Evolutionary conservation across 2,797 vertebrate species (phyloP).

Genomic region (Centroberyx gerrardi): DNA sequence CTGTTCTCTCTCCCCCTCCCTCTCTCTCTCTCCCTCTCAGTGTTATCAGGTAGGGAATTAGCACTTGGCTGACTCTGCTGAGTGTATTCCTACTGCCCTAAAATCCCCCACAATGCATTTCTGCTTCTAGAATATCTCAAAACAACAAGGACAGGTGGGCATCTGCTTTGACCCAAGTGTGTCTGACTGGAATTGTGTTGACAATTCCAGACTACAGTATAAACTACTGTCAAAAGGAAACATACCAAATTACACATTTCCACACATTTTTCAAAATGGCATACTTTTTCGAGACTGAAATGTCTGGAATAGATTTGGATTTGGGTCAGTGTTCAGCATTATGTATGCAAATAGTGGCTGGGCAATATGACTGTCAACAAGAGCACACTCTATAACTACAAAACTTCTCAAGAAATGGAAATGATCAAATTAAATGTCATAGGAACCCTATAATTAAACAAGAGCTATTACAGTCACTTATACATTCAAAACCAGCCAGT

Average conservation of each 20-base stretch:
- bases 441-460: background rate
- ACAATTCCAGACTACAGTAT: background rate
- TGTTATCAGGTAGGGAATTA: conserved; percentile 60
- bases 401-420: too few relatives aligned
- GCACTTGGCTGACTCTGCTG: conserved; percentile 60
- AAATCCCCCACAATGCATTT: conserved; percentile 66
- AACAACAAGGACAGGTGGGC: conserved; percentile 36
- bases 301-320: too few relatives aligned
- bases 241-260: too few relatives aligned
- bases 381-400: background rate
- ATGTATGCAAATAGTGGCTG: background rate
- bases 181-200: too few relatives aligned
- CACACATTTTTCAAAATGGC: too few relatives aligned
- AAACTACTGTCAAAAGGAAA: too few relatives aligned
- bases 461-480: background rate
- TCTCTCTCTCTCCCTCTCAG: background rate
- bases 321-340: too few relatives aligned
- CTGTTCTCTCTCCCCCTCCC: conserved; percentile 34
- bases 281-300: too few relatives aligned
- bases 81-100: conserved; percentile 37
- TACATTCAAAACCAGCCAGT: background rate
- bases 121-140: conserved; percentile 47
- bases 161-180: conserved; percentile 8
- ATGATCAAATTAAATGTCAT: too few relatives aligned
- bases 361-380: background rate